Conservation (phyloP, 2,797 vertebrate species). For the Acrossocheilus fasciatus region DNA sequence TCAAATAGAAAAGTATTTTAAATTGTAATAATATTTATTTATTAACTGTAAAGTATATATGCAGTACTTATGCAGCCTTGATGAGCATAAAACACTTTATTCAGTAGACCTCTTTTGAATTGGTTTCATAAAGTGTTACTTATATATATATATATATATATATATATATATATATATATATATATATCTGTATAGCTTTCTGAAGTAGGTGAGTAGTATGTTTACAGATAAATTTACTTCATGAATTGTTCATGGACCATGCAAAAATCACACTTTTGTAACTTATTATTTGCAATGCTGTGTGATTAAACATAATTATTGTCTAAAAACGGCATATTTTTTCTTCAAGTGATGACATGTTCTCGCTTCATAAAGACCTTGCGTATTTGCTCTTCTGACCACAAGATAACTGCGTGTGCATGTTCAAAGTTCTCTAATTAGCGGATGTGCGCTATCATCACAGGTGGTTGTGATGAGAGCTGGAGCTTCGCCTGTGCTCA, state of each 20-base stretch:
- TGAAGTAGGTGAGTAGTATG: not conserved
- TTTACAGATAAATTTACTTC: not conserved
- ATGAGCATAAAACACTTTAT: not conserved
- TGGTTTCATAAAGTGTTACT: not conserved
- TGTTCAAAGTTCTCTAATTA: slow-evolving; percentile 50
- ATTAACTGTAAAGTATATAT: not conserved
- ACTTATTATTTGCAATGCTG: not conserved
- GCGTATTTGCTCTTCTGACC: slow-evolving; percentile 34
- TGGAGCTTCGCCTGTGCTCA: slow-evolving; percentile 55
- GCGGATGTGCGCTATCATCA: slow-evolving; percentile 46
- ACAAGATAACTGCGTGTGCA: slow-evolving; percentile 31
- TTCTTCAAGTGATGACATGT: not conserved
- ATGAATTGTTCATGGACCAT: not conserved
- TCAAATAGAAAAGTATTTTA: not conserved
- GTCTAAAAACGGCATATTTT: not conserved
- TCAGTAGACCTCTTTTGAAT: not conserved
- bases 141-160: no score
- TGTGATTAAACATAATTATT: slow-evolving; percentile 30
- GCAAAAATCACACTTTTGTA: not conserved
- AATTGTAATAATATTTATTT: not conserved
- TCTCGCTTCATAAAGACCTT: slow-evolving; percentile 26
- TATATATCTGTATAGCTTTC: not conserved
- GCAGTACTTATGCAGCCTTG: not conserved
- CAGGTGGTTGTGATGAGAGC: slow-evolving; percentile 60
- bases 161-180: no score